These are phyloP conservation scores for Ataeniobius toweri DNA, from an alignment of 2,797 vertebrate genomes.

Conservation along the genomic window DNA sequence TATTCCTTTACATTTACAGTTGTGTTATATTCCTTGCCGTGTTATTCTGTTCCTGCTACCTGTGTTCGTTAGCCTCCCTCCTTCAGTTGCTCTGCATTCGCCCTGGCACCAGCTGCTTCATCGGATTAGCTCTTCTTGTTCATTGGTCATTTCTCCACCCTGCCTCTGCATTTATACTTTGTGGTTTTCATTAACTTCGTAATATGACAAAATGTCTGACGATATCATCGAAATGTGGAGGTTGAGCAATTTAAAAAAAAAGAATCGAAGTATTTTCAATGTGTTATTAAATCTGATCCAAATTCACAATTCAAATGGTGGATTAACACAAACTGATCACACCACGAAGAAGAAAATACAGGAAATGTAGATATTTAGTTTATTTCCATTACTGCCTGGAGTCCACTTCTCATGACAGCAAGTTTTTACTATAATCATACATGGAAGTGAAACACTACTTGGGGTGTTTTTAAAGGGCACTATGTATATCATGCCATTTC, in stretches of 20 bases:
- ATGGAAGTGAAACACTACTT: constrained; percentile 2
- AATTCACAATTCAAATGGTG: background rate
- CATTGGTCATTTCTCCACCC: too few relatives aligned
- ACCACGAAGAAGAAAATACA: background rate
- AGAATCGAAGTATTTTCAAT: background rate
- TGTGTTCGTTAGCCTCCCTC: too few relatives aligned
- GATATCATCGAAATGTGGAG: background rate
- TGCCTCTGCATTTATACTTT: too few relatives aligned
- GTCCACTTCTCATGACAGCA: background rate
- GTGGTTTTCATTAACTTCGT: too few relatives aligned
- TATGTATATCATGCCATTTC: background rate
- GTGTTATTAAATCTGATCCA: background rate
- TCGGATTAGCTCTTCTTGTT: too few relatives aligned
- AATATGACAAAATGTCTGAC: too few relatives aligned
- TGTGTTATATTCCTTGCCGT: too few relatives aligned
- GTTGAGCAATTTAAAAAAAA: background rate
- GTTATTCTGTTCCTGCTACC: too few relatives aligned
- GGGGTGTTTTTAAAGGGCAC: background rate
- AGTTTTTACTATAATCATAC: background rate
- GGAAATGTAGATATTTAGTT: background rate
- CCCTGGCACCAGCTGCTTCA: too few relatives aligned
- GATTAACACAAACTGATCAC: background rate
- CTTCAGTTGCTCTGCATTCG: too few relatives aligned
- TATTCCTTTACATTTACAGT: too few relatives aligned
- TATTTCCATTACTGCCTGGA: background rate